These are phyloP conservation scores for Pimephales promelas DNA, from an alignment of 2,113 vertebrate species.

Conservation along the genomic window DNA sequence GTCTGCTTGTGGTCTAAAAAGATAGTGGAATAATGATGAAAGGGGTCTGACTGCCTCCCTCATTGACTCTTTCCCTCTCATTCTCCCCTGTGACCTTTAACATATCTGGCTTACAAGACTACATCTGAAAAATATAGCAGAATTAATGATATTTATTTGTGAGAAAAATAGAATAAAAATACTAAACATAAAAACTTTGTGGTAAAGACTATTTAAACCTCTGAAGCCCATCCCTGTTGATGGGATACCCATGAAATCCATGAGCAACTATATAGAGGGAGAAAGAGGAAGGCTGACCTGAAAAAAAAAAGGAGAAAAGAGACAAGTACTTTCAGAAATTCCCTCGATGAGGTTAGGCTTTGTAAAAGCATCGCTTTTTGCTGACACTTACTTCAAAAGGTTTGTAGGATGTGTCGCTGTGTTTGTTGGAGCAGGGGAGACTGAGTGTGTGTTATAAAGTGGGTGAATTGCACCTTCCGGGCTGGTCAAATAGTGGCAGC, in stretches of 20 bases:
- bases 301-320: background rate
- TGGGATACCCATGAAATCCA: background rate
- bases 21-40: constrained; percentile 36
- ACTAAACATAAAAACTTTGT: background rate
- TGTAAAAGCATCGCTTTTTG: constrained; percentile 20
- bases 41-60: background rate
- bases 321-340: background rate
- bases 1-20: constrained; percentile 21
- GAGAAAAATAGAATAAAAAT: background rate
- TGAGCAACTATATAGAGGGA: background rate
- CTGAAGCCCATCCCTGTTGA: background rate
- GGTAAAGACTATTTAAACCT: background rate
- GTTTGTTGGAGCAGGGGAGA: background rate
- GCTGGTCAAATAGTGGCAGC: constrained; percentile 37
- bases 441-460: constrained; percentile 26
- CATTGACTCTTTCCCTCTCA: background rate
- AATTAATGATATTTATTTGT: background rate
- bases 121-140: background rate
- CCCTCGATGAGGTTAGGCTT: constrained; percentile 28
- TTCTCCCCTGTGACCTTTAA: background rate
- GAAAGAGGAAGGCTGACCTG: background rate
- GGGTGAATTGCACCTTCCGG: constrained; percentile 31
- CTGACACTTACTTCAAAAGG: constrained; percentile 34
- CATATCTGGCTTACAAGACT: background rate
- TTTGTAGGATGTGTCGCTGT: constrained; percentile 7